A percentile compares a stretch with the other conserved stretches of the same genome.
Evolutionary conservation across 2,113 vertebrate species (phyloP).

Genomic region (Prinia subflava): DNA sequence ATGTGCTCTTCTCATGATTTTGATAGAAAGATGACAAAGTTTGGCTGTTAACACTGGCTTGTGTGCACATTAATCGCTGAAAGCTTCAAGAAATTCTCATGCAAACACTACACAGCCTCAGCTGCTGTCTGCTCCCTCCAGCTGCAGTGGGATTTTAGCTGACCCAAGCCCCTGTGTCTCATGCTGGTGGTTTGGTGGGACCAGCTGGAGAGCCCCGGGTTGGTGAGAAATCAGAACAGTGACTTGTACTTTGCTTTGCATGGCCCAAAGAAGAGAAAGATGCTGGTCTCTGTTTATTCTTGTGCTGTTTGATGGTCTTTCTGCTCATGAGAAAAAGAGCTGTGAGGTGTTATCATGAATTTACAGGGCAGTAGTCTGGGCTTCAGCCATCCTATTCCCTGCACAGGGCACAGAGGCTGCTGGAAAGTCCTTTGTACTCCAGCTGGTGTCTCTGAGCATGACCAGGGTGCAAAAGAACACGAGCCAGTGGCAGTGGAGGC

Average conservation of each 20-base stretch:
- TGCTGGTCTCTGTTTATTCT: background rate
- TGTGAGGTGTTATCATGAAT: background rate
- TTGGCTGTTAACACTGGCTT: background rate
- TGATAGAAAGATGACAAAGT: background rate
- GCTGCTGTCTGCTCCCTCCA: background rate
- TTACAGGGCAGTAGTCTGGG: background rate
- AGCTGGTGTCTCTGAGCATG: background rate
- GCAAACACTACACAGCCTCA: background rate
- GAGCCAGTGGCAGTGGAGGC: background rate
- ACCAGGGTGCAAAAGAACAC: background rate
- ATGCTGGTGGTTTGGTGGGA: background rate
- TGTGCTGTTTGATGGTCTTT: background rate
- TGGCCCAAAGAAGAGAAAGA: background rate
- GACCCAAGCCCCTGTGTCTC: background rate
- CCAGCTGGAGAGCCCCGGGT: background rate
- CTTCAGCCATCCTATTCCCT: background rate
- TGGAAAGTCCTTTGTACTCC: background rate
- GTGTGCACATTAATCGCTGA: background rate
- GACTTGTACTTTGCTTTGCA: background rate
- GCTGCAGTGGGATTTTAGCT: background rate
- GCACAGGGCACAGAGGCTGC: background rate
- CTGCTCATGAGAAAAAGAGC: background rate
- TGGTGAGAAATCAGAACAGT: background rate
- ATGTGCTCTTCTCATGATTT: background rate
- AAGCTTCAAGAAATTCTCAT: background rate